Evolutionary conservation across 64 coral and sea anemone species (phyloP), one percentile per base, ranked within the genome.

Genomic region (Cladopsammia gracilis): DNA sequence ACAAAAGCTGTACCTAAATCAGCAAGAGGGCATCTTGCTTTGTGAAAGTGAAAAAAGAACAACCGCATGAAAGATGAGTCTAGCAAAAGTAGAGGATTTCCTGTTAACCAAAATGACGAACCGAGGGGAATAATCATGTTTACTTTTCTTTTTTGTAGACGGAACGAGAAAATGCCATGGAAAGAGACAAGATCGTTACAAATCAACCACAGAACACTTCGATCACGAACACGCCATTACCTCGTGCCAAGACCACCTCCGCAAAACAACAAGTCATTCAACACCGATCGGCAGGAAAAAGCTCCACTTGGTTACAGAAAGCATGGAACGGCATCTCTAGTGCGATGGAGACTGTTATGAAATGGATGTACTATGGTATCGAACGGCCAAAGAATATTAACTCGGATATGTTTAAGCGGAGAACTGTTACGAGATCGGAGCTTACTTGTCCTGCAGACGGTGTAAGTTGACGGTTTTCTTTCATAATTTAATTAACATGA

Each of bases 331-430:
- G 42, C 10, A 44, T 72, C 34, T 72, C 70, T 9, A 72, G 26
- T 4, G 26, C 70, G 42, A 12, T 45, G 34, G 5, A 45, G 70
- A 45, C 26, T 12, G 10, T 72, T 24, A 2, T 72, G 25, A 72
- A 72, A 72, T 72, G 70, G 70, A 26, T 72, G 25, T 45, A 72
- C 70, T 44, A 13, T 72, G 26, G 70, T 45, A 72, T 72, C 70
- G 25, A 44, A 4, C 45, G 26, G 70, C 26, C 70, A 10, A 72
- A 34, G 10, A 13, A 45, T 14, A 43, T 72, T 34, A 72, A 72
- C 70, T 3, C 15, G 10, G 26, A 45, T 13, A 14, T 13, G 70
- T 72, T 72, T 15, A 5, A 25, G 4, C 70, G 7, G 15, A 72
- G 7, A 12, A 72, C 25, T 1, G 26, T 72, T 14, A 72, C 70